Base-by-base conservation (phyloP, 2,797 vertebrate genomes). In the Phataginus tricuspis region DNA sequence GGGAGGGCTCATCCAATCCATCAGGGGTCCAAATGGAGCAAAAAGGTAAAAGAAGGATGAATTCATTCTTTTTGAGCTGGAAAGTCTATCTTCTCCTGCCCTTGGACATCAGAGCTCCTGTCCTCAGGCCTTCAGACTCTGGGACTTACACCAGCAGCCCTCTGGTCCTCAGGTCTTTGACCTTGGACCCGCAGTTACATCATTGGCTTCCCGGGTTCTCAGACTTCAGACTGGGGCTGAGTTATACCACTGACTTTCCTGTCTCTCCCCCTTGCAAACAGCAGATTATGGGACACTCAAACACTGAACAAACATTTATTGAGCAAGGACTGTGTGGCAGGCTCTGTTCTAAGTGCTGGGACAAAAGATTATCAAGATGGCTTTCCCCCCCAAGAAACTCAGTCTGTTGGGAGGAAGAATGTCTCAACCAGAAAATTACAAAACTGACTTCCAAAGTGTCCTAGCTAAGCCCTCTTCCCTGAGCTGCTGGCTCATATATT, bases 321-420 rank as follows among this genome's bases (percentile, higher is more conserved):
- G 34, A 53, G 63, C 63, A 42, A 10, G 45, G 53, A 31, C 34
- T 53, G 7, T 45, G 19, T 61, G 68, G 21, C 12, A 93, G n/a
- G 9, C 14, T 86, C 9, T 63, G 15, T 55, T 39, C 16, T 31
- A 74, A 4, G 14, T 79, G 42, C n/a, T 49, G 2, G n/a, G 64
- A 57, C 18, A n/a, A 18, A 79, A 79, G 25, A 80, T 69, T 39
- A 74, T 21, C 37, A 55, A 72, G 8, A 57, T 27, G 85, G 45
- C 25, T 94, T 59, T 42, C n/a, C 23, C n/a, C n/a, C 39, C n/a
- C 8, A 53, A 37, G 75, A 93, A 86, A 86, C 29, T 82, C 59
- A 55, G 45, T 84, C 55, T 37, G 37, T 49, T 87, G 29, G n/a
- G n/a, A 92, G 55, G 31, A 55, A 12, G 12, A 79, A 23, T 23